These are phyloP conservation scores for Drosophila anomelani DNA, from an alignment of 2,888 invertebrate species.

Conservation along the genomic window DNA sequence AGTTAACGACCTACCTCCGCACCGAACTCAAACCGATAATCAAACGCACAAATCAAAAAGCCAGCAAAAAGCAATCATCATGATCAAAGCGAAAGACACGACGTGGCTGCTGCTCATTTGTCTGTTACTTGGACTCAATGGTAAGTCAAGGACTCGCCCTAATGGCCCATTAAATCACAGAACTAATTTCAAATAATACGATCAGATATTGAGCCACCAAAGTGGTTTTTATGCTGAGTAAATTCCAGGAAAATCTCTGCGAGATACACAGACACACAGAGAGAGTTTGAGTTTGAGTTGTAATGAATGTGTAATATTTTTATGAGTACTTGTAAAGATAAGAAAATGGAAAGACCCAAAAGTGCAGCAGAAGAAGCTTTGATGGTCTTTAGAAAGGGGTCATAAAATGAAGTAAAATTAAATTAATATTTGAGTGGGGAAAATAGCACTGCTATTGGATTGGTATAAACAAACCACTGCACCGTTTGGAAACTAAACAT, in stretches of 20 bases:
- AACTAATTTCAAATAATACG: conserved; percentile 22
- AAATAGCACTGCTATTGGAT: not conserved
- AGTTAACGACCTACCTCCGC: conserved; percentile 76
- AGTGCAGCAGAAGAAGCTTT: conserved; percentile 22
- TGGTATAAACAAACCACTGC: no score
- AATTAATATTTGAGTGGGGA: not conserved
- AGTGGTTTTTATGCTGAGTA: conserved; percentile 7
- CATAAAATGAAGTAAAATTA: not conserved
- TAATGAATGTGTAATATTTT: conserved; percentile 37
- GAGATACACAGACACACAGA: not conserved
- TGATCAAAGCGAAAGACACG: conserved; percentile 60
- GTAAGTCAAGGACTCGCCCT: conserved; percentile 57
- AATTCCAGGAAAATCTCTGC: conserved; percentile 1
- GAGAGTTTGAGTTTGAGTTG: conserved; percentile 14
- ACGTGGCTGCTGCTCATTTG: conserved; percentile 57
- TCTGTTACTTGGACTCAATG: conserved; percentile 65
- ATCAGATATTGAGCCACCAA: conserved; percentile 14
- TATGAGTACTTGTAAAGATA: conserved; percentile 26
- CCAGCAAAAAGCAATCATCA: conserved; percentile 21
- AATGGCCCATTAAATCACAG: conserved; percentile 34
- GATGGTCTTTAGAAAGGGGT: not conserved
- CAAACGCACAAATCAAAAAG: conserved; percentile 38
- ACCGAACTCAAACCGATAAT: conserved; percentile 23
- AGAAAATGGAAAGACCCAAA: conserved; percentile 5
- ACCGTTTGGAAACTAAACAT: no score